Evolutionary conservation across 1,140 invertebrate species (phyloP).

Genomic region (Bombus affinis): DNA sequence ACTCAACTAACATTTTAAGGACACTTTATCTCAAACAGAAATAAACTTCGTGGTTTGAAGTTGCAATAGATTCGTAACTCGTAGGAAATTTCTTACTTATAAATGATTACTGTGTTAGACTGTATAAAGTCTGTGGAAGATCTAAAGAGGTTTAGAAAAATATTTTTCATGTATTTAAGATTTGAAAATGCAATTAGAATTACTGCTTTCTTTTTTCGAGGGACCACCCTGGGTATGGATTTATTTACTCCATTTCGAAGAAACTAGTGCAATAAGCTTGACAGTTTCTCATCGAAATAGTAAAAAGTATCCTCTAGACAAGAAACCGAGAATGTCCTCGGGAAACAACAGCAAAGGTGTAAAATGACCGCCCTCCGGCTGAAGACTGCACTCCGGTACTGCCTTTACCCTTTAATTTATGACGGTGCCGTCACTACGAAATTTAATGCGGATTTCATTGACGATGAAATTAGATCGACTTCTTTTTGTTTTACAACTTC

Average conservation of each 20-base stretch:
- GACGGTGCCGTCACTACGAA: neutral
- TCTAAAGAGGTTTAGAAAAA: neutral
- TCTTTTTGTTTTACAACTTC: neutral
- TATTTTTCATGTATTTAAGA: neutral
- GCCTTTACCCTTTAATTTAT: slow-evolving; percentile 21
- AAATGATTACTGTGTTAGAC: too few species aligned
- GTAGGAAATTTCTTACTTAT: neutral
- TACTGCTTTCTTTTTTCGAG: too few species aligned
- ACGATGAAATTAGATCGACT: neutral
- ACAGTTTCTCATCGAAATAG: neutral
- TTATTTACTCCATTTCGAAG: neutral
- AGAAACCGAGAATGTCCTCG: neutral
- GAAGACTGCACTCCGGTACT: neutral
- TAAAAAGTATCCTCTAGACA: neutral
- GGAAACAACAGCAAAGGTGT: slow-evolving; percentile 17
- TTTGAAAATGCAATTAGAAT: neutral
- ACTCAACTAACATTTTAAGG: neutral
- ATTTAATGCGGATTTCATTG: neutral
- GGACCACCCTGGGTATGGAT: neutral
- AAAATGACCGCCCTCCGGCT: slow-evolving; percentile 11
- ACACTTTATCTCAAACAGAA: neutral
- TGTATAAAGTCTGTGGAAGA: neutral
- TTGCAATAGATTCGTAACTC: neutral
- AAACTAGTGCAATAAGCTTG: neutral
- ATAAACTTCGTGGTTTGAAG: neutral